Conservation (phyloP, 1,140 invertebrate genomes). For the Hypothenemus hampei region DNA sequence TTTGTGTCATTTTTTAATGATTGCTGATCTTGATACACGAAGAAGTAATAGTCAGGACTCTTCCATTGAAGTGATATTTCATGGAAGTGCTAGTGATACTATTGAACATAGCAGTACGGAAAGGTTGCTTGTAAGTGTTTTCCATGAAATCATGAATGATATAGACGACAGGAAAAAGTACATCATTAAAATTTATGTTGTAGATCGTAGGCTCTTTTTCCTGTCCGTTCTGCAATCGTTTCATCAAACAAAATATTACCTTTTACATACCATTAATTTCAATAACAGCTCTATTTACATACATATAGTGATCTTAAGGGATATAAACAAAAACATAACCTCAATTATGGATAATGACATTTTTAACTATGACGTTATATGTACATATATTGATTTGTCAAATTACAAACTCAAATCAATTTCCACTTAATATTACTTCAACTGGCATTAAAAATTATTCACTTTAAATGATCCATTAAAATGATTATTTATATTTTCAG, state of each 20-base stretch:
- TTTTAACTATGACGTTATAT: not conserved
- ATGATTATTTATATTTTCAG: slow-evolving; percentile 26
- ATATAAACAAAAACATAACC: not conserved
- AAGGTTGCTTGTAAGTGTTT: slow-evolving; percentile 1
- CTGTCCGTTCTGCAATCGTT: too few species aligned
- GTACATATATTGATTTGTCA: not conserved
- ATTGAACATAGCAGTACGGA: not conserved
- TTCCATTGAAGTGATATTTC: slow-evolving; percentile 8
- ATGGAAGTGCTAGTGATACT: not conserved
- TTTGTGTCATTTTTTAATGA: not conserved
- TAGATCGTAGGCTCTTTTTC: too few species aligned
- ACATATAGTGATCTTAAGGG: not conserved
- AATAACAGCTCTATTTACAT: not conserved
- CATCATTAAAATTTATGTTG: too few species aligned
- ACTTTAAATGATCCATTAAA: not conserved
- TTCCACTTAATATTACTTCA: not conserved
- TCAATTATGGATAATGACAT: not conserved
- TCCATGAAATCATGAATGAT: not conserved
- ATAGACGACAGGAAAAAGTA: not conserved
- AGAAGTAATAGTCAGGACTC: not conserved
- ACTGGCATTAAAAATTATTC: too few species aligned
- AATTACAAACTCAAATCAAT: not conserved
- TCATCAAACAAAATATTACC: not conserved
- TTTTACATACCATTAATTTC: not conserved
- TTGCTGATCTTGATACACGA: not conserved